Evolutionary conservation across 2,888 invertebrate genomes (phyloP).

Genomic region (Crepidodera aurea): DNA sequence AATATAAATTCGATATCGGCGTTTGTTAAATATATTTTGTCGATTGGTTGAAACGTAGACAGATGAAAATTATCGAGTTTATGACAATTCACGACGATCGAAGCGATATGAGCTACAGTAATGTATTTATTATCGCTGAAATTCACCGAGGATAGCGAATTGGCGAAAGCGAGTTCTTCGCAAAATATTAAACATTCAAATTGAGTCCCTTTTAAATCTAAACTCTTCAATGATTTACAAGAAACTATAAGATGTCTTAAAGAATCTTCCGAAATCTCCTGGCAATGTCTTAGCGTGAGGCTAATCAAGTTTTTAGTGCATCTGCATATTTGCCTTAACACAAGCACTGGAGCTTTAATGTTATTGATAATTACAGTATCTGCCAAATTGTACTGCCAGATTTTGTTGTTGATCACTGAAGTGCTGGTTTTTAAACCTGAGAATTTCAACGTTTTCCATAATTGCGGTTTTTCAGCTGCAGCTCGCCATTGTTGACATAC

Average conservation of each 20-base stretch:
- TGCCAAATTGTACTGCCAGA: slow-evolving; percentile 31
- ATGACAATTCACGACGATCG: slow-evolving; percentile 33
- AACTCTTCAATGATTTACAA: slow-evolving; percentile 28
- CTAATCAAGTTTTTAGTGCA: slow-evolving; percentile 23
- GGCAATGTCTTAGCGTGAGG: slow-evolving; percentile 33
- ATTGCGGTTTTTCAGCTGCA: slow-evolving; percentile 30
- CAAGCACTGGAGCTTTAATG: slow-evolving; percentile 19
- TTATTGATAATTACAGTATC: slow-evolving; percentile 26
- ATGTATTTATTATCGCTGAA: slow-evolving; percentile 31
- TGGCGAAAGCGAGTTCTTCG: slow-evolving; percentile 32
- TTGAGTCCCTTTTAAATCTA: slow-evolving; percentile 38
- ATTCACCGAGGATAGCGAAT: slow-evolving; percentile 27
- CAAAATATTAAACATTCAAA: slow-evolving; percentile 33
- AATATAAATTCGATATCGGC: slow-evolving; percentile 33
- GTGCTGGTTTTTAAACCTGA: slow-evolving; percentile 23
- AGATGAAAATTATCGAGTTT: slow-evolving; percentile 35
- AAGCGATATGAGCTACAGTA: slow-evolving; percentile 27
- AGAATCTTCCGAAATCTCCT: slow-evolving; percentile 33
- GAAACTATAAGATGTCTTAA: slow-evolving; percentile 32
- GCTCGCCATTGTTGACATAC: slow-evolving; percentile 39
- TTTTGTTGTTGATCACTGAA: slow-evolving; percentile 32
- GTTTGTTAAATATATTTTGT: slow-evolving; percentile 29
- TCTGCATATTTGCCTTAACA: slow-evolving; percentile 38
- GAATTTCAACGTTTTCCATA: slow-evolving; percentile 37
- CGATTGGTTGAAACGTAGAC: slow-evolving; percentile 31